A percentile compares a stretch with the other conserved stretches of the same genome.
Conservation (phyloP, 2,888 invertebrate species). For the Tipula unca region DNA sequence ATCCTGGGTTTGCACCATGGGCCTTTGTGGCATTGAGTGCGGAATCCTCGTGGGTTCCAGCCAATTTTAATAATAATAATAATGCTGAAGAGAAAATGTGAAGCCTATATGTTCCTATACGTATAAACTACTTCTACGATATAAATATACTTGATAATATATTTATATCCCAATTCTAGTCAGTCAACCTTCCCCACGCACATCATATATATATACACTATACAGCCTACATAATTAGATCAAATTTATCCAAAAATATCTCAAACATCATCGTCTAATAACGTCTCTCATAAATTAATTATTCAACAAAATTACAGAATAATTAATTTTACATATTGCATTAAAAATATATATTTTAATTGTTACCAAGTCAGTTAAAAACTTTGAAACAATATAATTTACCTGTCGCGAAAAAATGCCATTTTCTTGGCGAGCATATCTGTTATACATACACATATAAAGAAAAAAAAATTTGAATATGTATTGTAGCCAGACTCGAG, state of each 20-base stretch:
- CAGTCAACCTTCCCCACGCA: background rate
- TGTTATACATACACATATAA: background rate
- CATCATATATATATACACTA: too few species aligned
- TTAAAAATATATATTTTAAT: background rate
- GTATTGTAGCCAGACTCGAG: background rate
- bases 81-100: too few species aligned
- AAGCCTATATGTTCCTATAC: too few species aligned
- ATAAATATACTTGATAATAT: too few species aligned
- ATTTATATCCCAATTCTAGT: too few species aligned
- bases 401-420: background rate
- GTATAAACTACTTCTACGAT: too few species aligned
- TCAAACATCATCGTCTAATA: background rate
- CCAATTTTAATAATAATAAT: too few species aligned
- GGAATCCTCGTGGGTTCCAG: too few species aligned
- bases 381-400: background rate
- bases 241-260: background rate
- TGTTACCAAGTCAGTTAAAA: background rate
- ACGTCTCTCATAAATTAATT: background rate
- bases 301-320: background rate
- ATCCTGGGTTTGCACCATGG: too few species aligned
- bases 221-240: background rate
- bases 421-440: background rate
- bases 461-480: background rate
- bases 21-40: too few species aligned
- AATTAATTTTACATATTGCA: background rate